Evolutionary conservation across 1,140 invertebrate genomes (phyloP).

Genomic region (Drosophila gunungcola): DNA sequence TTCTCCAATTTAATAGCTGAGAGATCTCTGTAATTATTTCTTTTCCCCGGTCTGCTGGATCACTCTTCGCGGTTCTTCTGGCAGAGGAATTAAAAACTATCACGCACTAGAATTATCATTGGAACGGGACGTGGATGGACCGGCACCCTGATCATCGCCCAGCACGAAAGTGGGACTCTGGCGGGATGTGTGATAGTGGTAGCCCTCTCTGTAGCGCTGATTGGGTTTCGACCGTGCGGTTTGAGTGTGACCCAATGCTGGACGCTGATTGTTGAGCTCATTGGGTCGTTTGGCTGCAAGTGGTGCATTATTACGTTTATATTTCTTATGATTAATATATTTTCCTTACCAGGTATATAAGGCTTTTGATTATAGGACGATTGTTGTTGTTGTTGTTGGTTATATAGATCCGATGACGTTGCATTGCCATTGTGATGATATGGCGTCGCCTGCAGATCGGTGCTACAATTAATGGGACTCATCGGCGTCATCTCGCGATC

Average conservation of each 20-base stretch:
- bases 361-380: constrained; percentile 85
- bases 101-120: constrained; percentile 85
- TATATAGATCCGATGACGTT: constrained; percentile 74
- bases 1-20: constrained; percentile 51
- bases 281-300: constrained; percentile 83
- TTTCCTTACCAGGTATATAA: constrained; percentile 84
- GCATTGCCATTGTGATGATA: constrained; percentile 82
- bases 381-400: constrained; percentile 83
- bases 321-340: too few species aligned
- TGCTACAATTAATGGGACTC: constrained; percentile 81
- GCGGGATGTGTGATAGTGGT: constrained; percentile 85
- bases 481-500: constrained; percentile 85
- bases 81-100: constrained; percentile 84
- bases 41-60: constrained; percentile 14
- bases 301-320: background rate
- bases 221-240: constrained; percentile 83
- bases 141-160: constrained; percentile 81
- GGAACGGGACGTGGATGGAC: constrained; percentile 85
- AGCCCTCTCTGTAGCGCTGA: constrained; percentile 84
- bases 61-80: constrained; percentile 24
- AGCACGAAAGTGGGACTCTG: constrained; percentile 85
- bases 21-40: constrained; percentile 32
- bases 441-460: constrained; percentile 71
- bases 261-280: constrained; percentile 84
- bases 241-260: constrained; percentile 84